Evolutionary conservation across 1,140 invertebrate species (phyloP).

Genomic region (Orchesella cincta): DNA sequence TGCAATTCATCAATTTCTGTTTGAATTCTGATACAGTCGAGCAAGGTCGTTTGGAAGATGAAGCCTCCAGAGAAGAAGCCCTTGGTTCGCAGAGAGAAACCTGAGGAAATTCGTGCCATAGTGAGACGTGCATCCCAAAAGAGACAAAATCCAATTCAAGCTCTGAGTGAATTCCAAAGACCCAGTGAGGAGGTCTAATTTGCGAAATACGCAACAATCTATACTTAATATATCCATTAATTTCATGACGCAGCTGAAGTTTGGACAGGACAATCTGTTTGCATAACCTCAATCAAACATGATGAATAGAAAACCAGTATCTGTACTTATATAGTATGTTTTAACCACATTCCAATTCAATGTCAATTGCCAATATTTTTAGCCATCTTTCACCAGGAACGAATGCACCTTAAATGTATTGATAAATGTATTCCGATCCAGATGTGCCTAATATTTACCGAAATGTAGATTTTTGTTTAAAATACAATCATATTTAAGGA

Average conservation of each 20-base stretch:
- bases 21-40: conserved; percentile 55
- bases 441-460: too few relatives aligned
- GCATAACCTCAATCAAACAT: background rate
- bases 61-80: conserved; percentile 71
- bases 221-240: too few relatives aligned
- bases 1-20: background rate
- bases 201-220: background rate
- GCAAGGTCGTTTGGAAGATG: conserved; percentile 69
- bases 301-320: background rate
- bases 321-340: background rate
- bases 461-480: too few relatives aligned
- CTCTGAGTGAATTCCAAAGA: conserved; percentile 59
- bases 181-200: conserved; percentile 55
- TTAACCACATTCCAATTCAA: too few relatives aligned
- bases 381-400: too few relatives aligned
- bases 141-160: conserved; percentile 59
- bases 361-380: too few relatives aligned
- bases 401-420: too few relatives aligned
- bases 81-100: conserved; percentile 63
- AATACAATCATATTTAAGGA: too few relatives aligned
- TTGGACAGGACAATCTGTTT: background rate
- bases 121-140: conserved; percentile 62
- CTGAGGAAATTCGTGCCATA: conserved; percentile 61
- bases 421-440: too few relatives aligned
- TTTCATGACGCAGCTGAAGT: background rate